A percentile compares a stretch with the other conserved stretches of the same genome.
These are phyloP conservation scores for Drosophila trichaetosa DNA, from an alignment of 2,888 invertebrate genomes.

Conservation along the genomic window DNA sequence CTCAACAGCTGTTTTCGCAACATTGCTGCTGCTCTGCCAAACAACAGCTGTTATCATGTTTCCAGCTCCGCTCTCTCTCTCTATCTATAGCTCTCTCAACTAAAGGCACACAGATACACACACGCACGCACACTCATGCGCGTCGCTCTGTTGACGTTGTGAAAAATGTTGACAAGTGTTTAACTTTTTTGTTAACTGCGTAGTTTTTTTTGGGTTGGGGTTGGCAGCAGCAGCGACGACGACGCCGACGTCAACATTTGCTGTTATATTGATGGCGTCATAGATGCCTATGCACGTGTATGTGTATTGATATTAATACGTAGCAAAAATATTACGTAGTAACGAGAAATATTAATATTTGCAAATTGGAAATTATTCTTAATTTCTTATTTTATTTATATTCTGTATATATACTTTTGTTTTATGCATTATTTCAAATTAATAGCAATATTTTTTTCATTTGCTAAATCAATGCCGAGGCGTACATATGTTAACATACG, in stretches of 20 bases:
- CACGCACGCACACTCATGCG: constrained; percentile 36
- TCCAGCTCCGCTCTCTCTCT: constrained; percentile 20
- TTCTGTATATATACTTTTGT: background rate
- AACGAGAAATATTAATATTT: background rate
- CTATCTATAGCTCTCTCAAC: constrained; percentile 21
- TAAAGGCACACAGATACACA: constrained; percentile 19
- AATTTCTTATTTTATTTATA: background rate
- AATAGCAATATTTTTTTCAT: constrained; percentile 39
- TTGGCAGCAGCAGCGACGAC: constrained; percentile 40
- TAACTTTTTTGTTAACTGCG: constrained; percentile 72
- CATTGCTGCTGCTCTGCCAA: constrained; percentile 66
- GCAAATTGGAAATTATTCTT: background rate
- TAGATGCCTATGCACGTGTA: constrained; percentile 38
- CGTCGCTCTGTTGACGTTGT: constrained; percentile 69
- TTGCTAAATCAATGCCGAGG: constrained; percentile 41
- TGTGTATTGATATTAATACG: background rate
- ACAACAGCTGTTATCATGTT: constrained; percentile 68
- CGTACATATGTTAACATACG: constrained; percentile 4
- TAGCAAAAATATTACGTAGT: background rate
- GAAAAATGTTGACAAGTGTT: constrained; percentile 75
- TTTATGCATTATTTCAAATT: constrained; percentile 13
- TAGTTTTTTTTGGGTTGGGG: constrained; percentile 70
- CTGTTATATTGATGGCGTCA: constrained; percentile 72
- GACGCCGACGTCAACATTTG: constrained; percentile 57
- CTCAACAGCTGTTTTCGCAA: constrained; percentile 81